Conservation (phyloP, 2,113 vertebrate genomes). For the Cyphomyrus discorhynchus region DNA sequence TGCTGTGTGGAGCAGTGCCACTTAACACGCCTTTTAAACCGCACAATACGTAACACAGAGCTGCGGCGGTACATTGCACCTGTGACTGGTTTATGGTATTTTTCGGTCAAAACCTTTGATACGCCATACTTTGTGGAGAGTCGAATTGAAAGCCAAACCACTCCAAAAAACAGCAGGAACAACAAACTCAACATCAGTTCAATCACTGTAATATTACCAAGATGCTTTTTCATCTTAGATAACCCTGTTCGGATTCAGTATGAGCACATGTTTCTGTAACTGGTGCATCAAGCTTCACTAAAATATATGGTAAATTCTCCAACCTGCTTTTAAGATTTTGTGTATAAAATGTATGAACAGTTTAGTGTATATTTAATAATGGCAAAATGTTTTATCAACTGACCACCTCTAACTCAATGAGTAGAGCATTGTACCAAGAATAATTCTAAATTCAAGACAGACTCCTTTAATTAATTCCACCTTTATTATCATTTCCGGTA, state of each 20-base stretch:
- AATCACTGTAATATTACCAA: background rate
- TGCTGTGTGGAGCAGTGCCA: background rate
- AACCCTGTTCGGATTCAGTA: background rate
- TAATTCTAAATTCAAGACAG: background rate
- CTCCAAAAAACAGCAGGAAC: background rate
- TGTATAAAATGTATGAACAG: background rate
- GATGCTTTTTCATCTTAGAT: background rate
- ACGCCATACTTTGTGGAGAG: background rate
- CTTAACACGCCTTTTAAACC: background rate
- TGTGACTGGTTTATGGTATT: background rate
- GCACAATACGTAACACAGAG: background rate
- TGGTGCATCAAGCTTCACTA: background rate
- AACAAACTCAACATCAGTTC: background rate
- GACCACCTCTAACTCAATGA: background rate
- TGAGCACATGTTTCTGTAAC: background rate
- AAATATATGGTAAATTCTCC: background rate
- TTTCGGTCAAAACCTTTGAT: background rate
- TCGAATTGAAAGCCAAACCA: background rate
- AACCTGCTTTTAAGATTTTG: background rate
- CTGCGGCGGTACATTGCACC: background rate
- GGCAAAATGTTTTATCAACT: background rate
- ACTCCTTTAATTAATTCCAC: background rate
- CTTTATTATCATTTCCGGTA: background rate
- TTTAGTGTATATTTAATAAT: background rate
- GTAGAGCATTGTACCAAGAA: background rate